Base-by-base conservation (phyloP, 2,888 invertebrate genomes). In the Polymixis flavicincta region DNA sequence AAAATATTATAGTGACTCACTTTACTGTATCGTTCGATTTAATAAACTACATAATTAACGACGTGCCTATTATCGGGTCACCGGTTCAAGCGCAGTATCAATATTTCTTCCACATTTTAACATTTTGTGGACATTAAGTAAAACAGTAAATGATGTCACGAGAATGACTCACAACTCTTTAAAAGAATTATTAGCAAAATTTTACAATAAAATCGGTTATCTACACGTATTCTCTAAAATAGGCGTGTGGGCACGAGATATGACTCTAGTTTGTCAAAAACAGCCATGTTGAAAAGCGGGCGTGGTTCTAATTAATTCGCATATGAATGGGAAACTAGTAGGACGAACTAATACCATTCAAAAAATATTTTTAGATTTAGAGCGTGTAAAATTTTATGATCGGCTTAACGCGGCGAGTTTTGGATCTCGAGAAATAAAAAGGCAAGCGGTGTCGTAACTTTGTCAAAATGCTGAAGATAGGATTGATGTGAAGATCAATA, bases 81-180 rank as follows among this genome's bases (percentile, higher is more conserved):
- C 89, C 79, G 93, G 96, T 95, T 96, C 96, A 95, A 92, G 92
- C 92, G 90, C 93, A 93, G 92, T 94, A 92, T 90, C 92, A 93
- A 95, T 95, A 95, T 93, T 93, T 95, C 94, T 94, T 94, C 90
- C 85, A 93, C 90, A 92, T 94, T 93, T 94, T 92, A 93, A 93
- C 90, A 93, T 93, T 94, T 92, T 92, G 90, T 92, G 92, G 91
- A 91, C 89, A 92, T 93, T 92, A 90, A 92, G 90, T 94, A 92
- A 95, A 95, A 94, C 92, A 93, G 92, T 93, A 91, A 93, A 96
- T 96, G 96, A 96, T 96, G 95, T 96, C 96, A 96, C 91, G 90
- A 88, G 63, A 85, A 82, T 96, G 95, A 96, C 90, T 95, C 96
- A 95, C 87, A 78, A 88, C 88, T 92, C 92, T 94, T 93, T 92